Conservation (phyloP, 2,888 invertebrate species). For the Folsomia manolachei region DNA sequence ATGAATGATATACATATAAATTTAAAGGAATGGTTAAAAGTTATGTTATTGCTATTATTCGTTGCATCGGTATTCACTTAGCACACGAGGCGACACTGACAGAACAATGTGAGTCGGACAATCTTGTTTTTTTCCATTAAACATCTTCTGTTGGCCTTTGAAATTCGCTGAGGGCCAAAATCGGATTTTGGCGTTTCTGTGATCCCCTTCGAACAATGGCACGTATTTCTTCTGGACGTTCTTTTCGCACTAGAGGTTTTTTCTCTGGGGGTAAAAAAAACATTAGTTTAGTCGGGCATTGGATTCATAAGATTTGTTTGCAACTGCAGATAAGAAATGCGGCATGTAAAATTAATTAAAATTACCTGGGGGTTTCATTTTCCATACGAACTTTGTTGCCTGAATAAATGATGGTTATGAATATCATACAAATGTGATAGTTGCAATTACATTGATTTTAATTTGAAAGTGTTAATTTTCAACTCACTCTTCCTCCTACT, state of each 20-base stretch:
- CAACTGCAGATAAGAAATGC: too few species aligned
- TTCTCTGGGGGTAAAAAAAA: conserved; percentile 63
- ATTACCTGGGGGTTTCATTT: conserved; percentile 14
- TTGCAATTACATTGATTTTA: not conserved
- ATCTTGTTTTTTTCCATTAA: too few species aligned
- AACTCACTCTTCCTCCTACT: not conserved
- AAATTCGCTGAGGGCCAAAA: conserved; percentile 37
- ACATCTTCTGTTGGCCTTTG: conserved; percentile 32
- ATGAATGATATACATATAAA: not conserved
- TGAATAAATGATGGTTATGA: too few species aligned
- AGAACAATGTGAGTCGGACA: too few species aligned
- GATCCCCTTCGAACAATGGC: conserved; percentile 38
- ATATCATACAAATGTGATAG: not conserved
- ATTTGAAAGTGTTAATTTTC: not conserved
- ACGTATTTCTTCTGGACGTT: conserved; percentile 40
- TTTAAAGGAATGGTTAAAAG: not conserved
- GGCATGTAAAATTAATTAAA: too few species aligned
- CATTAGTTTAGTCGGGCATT: too few species aligned
- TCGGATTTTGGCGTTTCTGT: conserved; percentile 38
- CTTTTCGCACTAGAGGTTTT: conserved; percentile 58
- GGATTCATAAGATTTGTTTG: too few species aligned
- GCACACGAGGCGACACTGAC: too few species aligned
- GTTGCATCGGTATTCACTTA: not conserved
- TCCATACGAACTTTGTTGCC: conserved; percentile 30
- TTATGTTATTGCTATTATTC: not conserved